These are phyloP conservation scores for Pipistrellus kuhlii DNA, from an alignment of 2,797 vertebrate species.

Conservation along the genomic window DNA sequence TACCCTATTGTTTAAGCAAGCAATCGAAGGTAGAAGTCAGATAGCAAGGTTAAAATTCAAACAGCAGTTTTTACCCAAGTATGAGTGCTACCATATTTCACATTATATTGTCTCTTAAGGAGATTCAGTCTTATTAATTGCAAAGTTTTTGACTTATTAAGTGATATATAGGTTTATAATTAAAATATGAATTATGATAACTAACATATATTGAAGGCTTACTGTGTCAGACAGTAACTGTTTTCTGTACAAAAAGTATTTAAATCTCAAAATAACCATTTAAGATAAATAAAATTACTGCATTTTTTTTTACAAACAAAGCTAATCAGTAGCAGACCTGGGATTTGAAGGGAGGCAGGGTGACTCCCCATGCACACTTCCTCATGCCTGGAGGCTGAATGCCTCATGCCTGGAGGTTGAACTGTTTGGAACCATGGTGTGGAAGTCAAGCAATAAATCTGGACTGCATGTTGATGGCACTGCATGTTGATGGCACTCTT, in stretches of 20 bases:
- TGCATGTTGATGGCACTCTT: background rate
- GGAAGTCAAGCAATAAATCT: background rate
- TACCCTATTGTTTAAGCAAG: too few relatives aligned
- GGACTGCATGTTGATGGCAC: too few relatives aligned
- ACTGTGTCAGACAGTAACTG: background rate
- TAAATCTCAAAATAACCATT: background rate
- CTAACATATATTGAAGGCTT: background rate
- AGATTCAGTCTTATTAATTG: background rate
- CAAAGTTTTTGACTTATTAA: slow-evolving; percentile 10
- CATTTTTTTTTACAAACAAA: background rate
- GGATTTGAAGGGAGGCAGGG: background rate
- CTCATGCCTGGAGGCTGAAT: background rate
- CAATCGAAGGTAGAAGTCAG: too few relatives aligned
- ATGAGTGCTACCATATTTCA: too few relatives aligned
- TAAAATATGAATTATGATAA: background rate
- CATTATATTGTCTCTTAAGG: background rate
- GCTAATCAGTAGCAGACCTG: background rate
- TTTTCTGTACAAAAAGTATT: background rate
- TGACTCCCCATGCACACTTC: background rate
- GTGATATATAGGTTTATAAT: background rate
- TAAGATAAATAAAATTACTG: background rate
- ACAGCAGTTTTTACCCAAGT: too few relatives aligned
- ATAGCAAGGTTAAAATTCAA: too few relatives aligned
- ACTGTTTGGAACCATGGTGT: background rate
- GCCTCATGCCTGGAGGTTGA: background rate